A percentile compares a stretch with the other conserved stretches of the same genome.
Conservation (phyloP, 2,888 invertebrate genomes). For the Alsophila aescularia region DNA sequence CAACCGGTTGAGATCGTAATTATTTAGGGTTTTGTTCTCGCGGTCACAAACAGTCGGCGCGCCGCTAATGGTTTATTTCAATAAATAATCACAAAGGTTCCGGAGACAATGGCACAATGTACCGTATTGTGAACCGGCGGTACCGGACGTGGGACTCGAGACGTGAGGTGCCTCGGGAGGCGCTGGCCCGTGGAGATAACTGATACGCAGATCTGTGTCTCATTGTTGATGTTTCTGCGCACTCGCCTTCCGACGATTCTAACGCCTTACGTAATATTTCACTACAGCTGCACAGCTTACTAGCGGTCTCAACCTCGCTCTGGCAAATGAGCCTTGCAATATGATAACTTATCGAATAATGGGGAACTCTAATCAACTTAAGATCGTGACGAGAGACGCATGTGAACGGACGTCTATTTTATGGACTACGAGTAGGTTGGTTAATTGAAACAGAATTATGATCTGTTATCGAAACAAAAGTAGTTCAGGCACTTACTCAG, state of each 20-base stretch:
- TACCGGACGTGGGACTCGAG: background rate
- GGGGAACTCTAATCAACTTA: too few relatives aligned
- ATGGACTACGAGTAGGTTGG: too few relatives aligned
- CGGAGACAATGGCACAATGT: constrained; percentile 58
- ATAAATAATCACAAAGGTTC: constrained; percentile 67
- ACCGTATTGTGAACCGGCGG: constrained; percentile 23
- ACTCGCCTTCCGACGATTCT: background rate
- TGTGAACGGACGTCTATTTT: too few relatives aligned
- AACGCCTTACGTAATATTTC: too few relatives aligned
- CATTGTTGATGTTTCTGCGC: background rate
- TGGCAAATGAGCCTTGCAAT: too few relatives aligned
- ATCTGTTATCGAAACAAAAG: too few relatives aligned
- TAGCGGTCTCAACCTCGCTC: too few relatives aligned
- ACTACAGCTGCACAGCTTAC: too few relatives aligned
- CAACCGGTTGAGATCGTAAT: constrained; percentile 31
- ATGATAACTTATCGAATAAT: too few relatives aligned
- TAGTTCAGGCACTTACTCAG: too few relatives aligned
- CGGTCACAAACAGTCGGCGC: constrained; percentile 39
- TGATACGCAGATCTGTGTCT: background rate
- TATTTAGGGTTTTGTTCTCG: constrained; percentile 41
- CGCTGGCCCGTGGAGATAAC: constrained; percentile 4
- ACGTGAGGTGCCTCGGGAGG: constrained; percentile 1
- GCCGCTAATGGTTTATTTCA: constrained; percentile 48
- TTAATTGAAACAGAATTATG: too few relatives aligned
- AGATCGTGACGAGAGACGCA: too few relatives aligned